Conservation (phyloP, 2,113 vertebrate genomes). For the Drymodes brunneopygia region DNA sequence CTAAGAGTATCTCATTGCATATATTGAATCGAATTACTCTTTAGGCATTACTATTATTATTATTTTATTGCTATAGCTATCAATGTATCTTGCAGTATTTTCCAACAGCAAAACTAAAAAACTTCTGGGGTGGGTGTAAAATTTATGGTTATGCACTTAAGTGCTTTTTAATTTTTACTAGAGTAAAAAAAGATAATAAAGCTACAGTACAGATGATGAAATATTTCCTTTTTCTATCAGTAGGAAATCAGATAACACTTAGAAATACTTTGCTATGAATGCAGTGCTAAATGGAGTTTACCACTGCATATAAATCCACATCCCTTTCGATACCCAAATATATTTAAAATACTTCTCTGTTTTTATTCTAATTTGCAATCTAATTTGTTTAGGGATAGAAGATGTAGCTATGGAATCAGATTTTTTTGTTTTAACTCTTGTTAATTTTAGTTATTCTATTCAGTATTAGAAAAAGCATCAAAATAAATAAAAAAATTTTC, state of each 20-base stretch:
- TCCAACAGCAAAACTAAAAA: background rate
- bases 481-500: background rate
- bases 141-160: background rate
- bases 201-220: background rate
- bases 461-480: background rate
- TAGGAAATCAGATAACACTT: background rate
- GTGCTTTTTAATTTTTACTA: background rate
- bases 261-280: background rate
- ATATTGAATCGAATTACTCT: background rate
- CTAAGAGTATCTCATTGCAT: background rate
- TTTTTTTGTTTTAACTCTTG: background rate
- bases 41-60: background rate
- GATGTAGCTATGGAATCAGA: background rate
- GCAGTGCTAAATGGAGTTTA: background rate
- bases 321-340: background rate
- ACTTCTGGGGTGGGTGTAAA: background rate
- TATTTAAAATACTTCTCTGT: background rate
- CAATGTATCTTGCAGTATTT: background rate
- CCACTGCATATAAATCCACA: background rate
- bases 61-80: background rate
- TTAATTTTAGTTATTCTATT: background rate
- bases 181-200: background rate
- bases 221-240: background rate
- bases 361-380: background rate
- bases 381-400: background rate